Percentiles rank a stretch among this genome's conserved stretches.
Conservation (phyloP, 2,113 vertebrate genomes). For the Zonotrichia leucophrys region DNA sequence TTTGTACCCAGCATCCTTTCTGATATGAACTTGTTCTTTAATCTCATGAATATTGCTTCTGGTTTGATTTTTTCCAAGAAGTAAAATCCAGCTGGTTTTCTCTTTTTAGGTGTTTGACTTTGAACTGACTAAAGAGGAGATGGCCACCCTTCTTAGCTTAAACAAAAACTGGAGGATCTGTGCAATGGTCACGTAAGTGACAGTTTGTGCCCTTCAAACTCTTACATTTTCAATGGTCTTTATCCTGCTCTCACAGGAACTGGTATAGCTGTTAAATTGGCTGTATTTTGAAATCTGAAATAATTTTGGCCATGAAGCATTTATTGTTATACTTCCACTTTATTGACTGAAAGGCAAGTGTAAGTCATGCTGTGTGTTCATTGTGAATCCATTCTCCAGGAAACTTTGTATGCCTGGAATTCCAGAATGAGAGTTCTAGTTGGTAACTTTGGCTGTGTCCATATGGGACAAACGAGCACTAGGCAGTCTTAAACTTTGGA, state of each 20-base stretch:
- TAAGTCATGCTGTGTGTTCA: not conserved
- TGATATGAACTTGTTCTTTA: not conserved
- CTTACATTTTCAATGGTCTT: not conserved
- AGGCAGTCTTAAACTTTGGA: not conserved
- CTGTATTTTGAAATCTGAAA: not conserved
- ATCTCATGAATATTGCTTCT: not conserved
- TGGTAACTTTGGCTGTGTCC: not conserved
- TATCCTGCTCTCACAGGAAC: not conserved
- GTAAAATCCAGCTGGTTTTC: not conserved
- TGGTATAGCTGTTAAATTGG: not conserved
- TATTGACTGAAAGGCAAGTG: not conserved
- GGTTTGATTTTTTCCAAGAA: not conserved
- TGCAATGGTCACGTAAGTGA: conserved; percentile 80
- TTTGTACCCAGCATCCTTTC: not conserved
- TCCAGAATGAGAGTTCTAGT: not conserved
- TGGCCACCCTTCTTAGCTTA: conserved; percentile 80
- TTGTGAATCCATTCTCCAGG: not conserved
- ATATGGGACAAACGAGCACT: not conserved
- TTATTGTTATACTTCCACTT: not conserved
- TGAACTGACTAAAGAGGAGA: conserved; percentile 81
- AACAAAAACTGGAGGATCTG: conserved; percentile 87
- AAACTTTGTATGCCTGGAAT: not conserved
- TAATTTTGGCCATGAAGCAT: not conserved
- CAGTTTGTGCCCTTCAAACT: not conserved
- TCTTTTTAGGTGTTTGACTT: conserved; percentile 90